Evolutionary conservation across 64 coral and sea anemone species (phyloP), one percentile per base, ranked within the genome.

Genomic region (Pocillopora damicornis): DNA sequence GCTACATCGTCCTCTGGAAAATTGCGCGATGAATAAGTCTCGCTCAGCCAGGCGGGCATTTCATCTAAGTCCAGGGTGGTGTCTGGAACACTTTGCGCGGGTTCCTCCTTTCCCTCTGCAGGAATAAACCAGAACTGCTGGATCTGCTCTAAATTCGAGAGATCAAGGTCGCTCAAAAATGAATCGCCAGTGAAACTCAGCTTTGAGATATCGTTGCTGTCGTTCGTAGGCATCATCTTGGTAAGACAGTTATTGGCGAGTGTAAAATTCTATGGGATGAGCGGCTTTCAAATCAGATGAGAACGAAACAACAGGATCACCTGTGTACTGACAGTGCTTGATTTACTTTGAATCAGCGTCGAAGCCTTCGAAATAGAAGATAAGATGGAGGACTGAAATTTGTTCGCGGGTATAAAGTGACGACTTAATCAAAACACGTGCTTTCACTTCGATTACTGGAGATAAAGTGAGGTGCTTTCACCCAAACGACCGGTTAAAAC

Each of bases 21-120:
- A 57, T 9, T 15, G 56, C 58, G 37, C 9, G 81, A 11, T 14
- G 23, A 18, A 5, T 15, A 37, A 15, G 61, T 56, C 63, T 83
- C 80, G 80, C 80, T 83, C 15, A 83, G 11, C 81, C 81, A 85
- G 17, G 38, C 81, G 22, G 81, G 81, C 81, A 85, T 85, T 57
- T 13, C 81, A 38, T 85, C 71, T 0, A 85, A 36, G 63, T 85
- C 81, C 64, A 85, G 81, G 18, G 64, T 73, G 57, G 81, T 10
- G 15, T 72, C 81, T 30, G 63, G 38, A 2, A 72, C 61, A 23
- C 15, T 37, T 51, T 67, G 80, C 8, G 63, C 63, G 9, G 37
- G 20, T 35, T 85, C 81, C 57, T 58, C 37, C 14, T 85, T 85
- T 22, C 57, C 81, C 65, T 73, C 65, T 5, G 81, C 15, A 11